phyloP scores from a whole-genome alignment of 1,140 invertebrate species.

The Heliconius nattereri region DNA sequence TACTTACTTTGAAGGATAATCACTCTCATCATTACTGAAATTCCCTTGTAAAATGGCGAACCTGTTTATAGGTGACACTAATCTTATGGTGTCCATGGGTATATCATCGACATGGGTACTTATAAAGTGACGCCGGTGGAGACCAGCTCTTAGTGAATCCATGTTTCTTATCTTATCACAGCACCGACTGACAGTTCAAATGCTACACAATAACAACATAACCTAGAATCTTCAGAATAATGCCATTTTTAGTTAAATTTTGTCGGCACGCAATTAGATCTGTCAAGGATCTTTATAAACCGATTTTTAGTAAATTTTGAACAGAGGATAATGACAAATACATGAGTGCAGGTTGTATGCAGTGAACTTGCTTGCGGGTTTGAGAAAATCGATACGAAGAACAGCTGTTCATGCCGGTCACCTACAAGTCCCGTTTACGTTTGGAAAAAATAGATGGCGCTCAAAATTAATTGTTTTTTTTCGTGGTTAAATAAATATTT shows the following conservation, averaged over 20 bases:
- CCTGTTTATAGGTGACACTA: slow-evolving; percentile 70
- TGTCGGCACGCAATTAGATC: not conserved
- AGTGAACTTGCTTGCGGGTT: slow-evolving; percentile 63
- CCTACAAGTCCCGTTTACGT: not conserved
- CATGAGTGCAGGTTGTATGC: slow-evolving; percentile 56
- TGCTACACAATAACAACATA: slow-evolving; percentile 52
- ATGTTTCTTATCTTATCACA: slow-evolving; percentile 49
- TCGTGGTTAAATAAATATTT: not conserved
- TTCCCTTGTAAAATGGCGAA: slow-evolving; percentile 67
- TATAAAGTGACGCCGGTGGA: slow-evolving; percentile 67
- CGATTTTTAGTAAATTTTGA: slow-evolving; percentile 5
- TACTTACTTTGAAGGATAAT: slow-evolving; percentile 67
- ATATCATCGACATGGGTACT: slow-evolving; percentile 62
- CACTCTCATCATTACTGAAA: slow-evolving; percentile 57
- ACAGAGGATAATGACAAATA: slow-evolving; percentile 30
- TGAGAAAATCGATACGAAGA: slow-evolving; percentile 63
- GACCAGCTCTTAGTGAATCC: slow-evolving; percentile 52
- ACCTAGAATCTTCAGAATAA: slow-evolving; percentile 43
- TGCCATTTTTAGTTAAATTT: not conserved
- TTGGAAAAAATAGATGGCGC: slow-evolving; percentile 30
- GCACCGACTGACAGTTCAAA: slow-evolving; percentile 35
- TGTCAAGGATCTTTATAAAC: not conserved
- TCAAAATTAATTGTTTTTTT: not conserved
- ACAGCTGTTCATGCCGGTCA: slow-evolving; percentile 58
- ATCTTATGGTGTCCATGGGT: slow-evolving; percentile 65